Evolutionary conservation across 2,113 vertebrate species (phyloP), one percentile per base, ranked within the genome.

Genomic region (Sylvilagus bachmani): DNA sequence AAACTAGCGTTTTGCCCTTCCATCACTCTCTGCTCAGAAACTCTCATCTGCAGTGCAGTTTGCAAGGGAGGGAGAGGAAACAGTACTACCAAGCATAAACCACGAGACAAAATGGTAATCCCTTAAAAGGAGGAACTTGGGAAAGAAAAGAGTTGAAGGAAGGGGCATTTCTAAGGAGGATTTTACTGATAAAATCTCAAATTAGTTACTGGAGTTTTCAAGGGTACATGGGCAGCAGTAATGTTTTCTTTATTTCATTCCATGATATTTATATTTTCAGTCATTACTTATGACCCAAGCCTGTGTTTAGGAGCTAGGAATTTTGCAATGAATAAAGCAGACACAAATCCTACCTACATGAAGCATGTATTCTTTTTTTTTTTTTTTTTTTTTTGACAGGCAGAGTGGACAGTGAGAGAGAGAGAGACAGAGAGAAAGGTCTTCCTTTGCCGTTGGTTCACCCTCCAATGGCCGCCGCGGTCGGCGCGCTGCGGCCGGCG

Each of bases 121-220:
- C 22, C 38, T 4, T 73, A 49, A 78, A 91, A 91, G 38, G 77
- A 91, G 55, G 49, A 71, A 24, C 29, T 61, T 85, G 27, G 55
- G 62, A 77, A 79, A 95, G 58, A 61, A 89, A 91, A 94, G n/a
- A 0, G 19, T 66, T 80, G 77, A 81, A 71, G 38, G 36, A 86
- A 88, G 17, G 67, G 70, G 51, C 64, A 74, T 33, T 49, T 81
- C 44, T 38, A 81, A 74, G 33, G 79, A 86, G 33, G 21, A 73
- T 86, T 85, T 95, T 89, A 71, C 33, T 71, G 25, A 31, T 84
- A 55, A 84, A 81, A 87, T 95, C 53, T 92, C 27, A 75, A 79
- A 86, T 78, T 29, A 86, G 44, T 62, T 62, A 71, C 87, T 53
- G 38, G 10, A 67, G 27, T 81, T 80, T 86, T 81, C 51, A 44